These are phyloP conservation scores for Catonia carolina DNA, from an alignment of 2,888 invertebrate genomes.

Conservation along the genomic window DNA sequence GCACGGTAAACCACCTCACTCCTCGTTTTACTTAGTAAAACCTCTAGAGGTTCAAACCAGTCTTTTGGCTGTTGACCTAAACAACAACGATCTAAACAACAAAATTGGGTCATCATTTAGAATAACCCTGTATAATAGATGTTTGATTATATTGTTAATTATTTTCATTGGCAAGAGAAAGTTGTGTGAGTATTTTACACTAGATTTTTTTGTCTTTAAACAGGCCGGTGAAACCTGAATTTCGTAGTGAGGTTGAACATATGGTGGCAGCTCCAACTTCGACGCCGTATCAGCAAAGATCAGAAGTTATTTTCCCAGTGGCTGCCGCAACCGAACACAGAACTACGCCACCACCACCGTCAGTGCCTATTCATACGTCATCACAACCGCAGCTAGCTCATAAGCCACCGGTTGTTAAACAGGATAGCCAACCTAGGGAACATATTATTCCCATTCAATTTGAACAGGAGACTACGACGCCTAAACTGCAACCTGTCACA, in stretches of 20 bases:
- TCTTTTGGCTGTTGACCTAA: no score
- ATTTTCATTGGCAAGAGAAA: no score
- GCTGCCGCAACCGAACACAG: constrained; percentile 38
- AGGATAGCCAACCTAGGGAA: constrained; percentile 47
- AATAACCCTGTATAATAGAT: no score
- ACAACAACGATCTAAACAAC: no score
- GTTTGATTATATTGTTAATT: no score
- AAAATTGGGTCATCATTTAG: no score
- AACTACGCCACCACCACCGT: constrained; percentile 22
- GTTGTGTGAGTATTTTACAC: no score
- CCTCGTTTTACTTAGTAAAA: no score
- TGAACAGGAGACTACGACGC: constrained; percentile 41
- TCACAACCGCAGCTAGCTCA: not conserved
- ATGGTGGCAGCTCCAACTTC: constrained; percentile 40
- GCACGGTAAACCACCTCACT: no score
- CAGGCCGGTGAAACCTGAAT: constrained; percentile 39
- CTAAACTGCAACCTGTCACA: constrained; percentile 24
- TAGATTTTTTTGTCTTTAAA: no score
- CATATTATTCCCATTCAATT: constrained; percentile 60
- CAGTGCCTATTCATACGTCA: constrained; percentile 17
- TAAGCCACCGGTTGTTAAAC: constrained; percentile 36
- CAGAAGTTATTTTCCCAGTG: constrained; percentile 53
- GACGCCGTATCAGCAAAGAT: constrained; percentile 42
- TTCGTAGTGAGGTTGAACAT: constrained; percentile 56
- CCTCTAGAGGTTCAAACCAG: no score